Evolutionary conservation across 1,140 invertebrate genomes (phyloP).

Genomic region (Delia radicum): DNA sequence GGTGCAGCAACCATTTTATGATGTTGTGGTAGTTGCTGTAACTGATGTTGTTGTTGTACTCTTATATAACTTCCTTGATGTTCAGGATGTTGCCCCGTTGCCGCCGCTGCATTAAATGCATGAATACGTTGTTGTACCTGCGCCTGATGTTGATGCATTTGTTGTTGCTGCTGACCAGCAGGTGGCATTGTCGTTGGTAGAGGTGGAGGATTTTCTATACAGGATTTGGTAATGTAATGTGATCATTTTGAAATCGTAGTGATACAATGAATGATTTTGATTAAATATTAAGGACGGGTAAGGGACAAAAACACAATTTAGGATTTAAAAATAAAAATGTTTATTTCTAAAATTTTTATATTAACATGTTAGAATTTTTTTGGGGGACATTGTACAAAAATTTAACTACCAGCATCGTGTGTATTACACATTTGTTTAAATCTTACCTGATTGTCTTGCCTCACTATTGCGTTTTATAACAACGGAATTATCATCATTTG

Average conservation of each 20-base stretch:
- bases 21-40: constrained; percentile 29
- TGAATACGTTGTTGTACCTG: constrained; percentile 52
- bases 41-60: constrained; percentile 41
- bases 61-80: constrained; percentile 22
- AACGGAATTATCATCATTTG: constrained; percentile 38
- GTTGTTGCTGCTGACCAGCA: background rate
- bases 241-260: constrained; percentile 4
- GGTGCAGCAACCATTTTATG: constrained; percentile 32
- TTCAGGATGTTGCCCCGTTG: constrained; percentile 28
- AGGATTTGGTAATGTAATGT: background rate
- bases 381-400: background rate
- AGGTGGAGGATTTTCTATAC: constrained; percentile 54
- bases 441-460: constrained; percentile 46
- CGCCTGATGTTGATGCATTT: constrained; percentile 37
- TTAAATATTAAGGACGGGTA: background rate
- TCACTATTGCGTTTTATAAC: constrained; percentile 48
- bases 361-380: too few relatives aligned
- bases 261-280: constrained; percentile 22
- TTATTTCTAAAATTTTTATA: too few relatives aligned
- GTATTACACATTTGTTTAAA: background rate
- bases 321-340: background rate
- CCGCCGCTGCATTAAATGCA: constrained; percentile 47
- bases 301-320: constrained; percentile 6
- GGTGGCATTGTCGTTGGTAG: constrained; percentile 55
- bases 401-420: background rate